These are phyloP conservation scores for Denticeps clupeoides DNA, from an alignment of 2,797 vertebrate species.

Conservation along the genomic window DNA sequence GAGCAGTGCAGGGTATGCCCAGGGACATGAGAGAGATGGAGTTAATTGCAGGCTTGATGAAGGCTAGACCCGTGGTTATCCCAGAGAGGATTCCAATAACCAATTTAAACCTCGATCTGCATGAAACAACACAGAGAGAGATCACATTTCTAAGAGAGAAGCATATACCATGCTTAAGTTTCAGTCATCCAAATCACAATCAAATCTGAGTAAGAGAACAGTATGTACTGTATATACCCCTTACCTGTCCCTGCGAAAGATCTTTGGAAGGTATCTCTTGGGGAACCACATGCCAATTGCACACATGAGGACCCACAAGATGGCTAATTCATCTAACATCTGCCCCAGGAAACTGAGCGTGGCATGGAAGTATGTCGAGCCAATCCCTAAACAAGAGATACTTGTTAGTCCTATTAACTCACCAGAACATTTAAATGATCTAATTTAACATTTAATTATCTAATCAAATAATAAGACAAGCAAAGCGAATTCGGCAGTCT, in stretches of 20 bases:
- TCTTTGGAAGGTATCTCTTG: conserved; percentile 83
- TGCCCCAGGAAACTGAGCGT: conserved; percentile 96
- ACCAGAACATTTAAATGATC: too few relatives aligned
- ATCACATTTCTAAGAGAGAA: background rate
- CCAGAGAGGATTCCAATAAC: conserved; percentile 83
- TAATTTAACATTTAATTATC: too few relatives aligned
- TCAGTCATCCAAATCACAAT: too few relatives aligned
- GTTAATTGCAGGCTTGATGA: conserved; percentile 92
- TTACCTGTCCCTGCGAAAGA: conserved; percentile 89
- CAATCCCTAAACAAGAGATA: conserved; percentile 70
- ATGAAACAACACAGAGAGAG: conserved; percentile 10
- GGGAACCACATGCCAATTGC: conserved; percentile 98
- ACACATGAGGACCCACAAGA: conserved; percentile 97
- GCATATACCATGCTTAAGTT: too few relatives aligned
- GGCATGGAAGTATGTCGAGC: conserved; percentile 96
- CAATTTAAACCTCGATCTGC: conserved; percentile 88
- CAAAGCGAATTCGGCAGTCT: too few relatives aligned
- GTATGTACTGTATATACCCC: conserved; percentile 16
- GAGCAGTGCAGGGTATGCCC: conserved; percentile 82
- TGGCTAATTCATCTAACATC: conserved; percentile 93
- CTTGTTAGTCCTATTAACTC: too few relatives aligned
- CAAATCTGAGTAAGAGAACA: too few relatives aligned
- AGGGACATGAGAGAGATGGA: conserved; percentile 89
- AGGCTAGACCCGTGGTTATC: conserved; percentile 82
- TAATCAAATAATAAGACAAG: too few relatives aligned